Conservation (phyloP, 2,797 vertebrate species). For the Thripadectes ignobilis region DNA sequence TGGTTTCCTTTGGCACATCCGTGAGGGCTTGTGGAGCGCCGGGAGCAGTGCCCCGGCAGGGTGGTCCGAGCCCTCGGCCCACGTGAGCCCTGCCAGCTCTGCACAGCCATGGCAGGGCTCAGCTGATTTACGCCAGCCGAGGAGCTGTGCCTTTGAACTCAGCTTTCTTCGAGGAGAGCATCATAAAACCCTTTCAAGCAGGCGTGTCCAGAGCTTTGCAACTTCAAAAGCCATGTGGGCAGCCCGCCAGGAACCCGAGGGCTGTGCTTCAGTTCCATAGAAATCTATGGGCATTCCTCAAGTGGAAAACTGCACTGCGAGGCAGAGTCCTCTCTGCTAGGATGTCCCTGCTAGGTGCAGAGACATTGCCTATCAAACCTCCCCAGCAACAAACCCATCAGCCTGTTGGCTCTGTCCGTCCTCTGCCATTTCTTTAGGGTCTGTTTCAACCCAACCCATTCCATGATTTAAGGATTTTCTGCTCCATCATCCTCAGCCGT, state of each 20-base stretch:
- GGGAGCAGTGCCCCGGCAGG: background rate
- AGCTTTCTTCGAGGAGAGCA: background rate
- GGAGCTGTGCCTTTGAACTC: conserved; percentile 24
- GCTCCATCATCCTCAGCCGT: background rate
- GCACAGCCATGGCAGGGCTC: background rate
- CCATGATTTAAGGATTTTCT: background rate
- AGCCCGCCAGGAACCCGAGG: background rate
- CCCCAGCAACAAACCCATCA: background rate
- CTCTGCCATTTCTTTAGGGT: background rate
- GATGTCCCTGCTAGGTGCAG: background rate
- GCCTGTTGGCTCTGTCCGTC: background rate
- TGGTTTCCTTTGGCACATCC: background rate
- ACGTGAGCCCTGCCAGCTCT: background rate
- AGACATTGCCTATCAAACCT: background rate
- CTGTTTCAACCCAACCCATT: background rate
- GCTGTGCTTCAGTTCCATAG: background rate
- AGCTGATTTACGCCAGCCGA: conserved; percentile 6
- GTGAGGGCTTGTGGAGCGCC: accelerated
- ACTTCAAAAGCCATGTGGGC: conserved; percentile 34
- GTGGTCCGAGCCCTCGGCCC: background rate
- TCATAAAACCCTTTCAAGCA: background rate
- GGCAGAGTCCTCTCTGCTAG: background rate
- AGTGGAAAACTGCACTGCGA: background rate
- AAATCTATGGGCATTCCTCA: conserved; percentile 28
- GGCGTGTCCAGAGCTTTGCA: conserved; percentile 16